phyloP scores from a whole-genome alignment of 2,888 invertebrate species.

The Cheiracanthium punctorium region DNA sequence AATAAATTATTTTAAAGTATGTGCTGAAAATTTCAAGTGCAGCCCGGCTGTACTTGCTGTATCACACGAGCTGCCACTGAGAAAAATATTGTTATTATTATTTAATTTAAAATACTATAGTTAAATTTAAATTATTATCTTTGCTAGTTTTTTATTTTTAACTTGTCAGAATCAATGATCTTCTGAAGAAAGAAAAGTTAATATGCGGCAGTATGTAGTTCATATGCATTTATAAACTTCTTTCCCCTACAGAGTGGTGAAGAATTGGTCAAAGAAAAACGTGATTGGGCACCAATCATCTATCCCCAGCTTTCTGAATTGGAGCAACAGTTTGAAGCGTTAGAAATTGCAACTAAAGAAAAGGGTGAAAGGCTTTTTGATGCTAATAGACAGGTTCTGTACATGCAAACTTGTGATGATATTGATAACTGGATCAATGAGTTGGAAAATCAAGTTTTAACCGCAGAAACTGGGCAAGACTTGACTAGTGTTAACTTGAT shows the following conservation, averaged over 20 bases:
- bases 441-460: slow-evolving; percentile 96
- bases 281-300: slow-evolving; percentile 93
- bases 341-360: slow-evolving; percentile 89
- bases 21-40: too few species aligned
- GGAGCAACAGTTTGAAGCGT: slow-evolving; percentile 90
- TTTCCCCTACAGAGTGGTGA: slow-evolving; percentile 82
- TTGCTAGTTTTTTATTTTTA: too few species aligned
- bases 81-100: too few species aligned
- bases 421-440: slow-evolving; percentile 99
- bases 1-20: too few species aligned
- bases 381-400: slow-evolving; percentile 89
- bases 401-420: slow-evolving; percentile 98
- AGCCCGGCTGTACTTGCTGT: too few species aligned
- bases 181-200: too few species aligned
- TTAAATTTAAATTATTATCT: too few species aligned
- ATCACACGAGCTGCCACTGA: too few species aligned
- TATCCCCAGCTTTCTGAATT: slow-evolving; percentile 93
- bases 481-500: slow-evolving; percentile 98
- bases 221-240: too few species aligned
- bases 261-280: slow-evolving; percentile 94
- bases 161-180: too few species aligned
- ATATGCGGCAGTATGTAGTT: too few species aligned
- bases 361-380: slow-evolving; percentile 97
- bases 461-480: slow-evolving; percentile 93
- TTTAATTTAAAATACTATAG: too few species aligned